A percentile compares a stretch with the other conserved stretches of the same genome.
Conservation (phyloP, 2,797 vertebrate genomes). For the Coilia nasus region DNA sequence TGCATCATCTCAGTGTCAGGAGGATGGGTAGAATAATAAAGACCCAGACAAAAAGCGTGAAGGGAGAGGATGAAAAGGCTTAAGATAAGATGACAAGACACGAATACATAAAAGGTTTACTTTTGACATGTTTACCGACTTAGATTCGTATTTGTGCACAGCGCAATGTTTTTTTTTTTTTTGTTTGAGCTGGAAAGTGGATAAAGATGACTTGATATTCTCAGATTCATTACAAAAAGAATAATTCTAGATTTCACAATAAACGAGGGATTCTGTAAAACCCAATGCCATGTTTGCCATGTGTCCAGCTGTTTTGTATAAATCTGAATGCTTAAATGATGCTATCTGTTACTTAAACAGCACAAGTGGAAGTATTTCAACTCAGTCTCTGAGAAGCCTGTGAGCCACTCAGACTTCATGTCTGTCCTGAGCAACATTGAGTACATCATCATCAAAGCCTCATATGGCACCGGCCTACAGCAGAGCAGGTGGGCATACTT, state of each 20-base stretch:
- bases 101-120: not conserved
- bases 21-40: not conserved
- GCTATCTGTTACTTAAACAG: conserved; percentile 63
- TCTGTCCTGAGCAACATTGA: conserved; percentile 85
- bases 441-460: conserved; percentile 89
- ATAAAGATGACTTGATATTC: not conserved
- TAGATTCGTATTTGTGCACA: not conserved
- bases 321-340: too few species aligned
- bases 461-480: conserved; percentile 84
- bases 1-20: conserved; percentile 1
- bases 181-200: not conserved
- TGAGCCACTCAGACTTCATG: conserved; percentile 87
- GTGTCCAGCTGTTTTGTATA: too few species aligned
- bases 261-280: too few species aligned
- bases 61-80: not conserved
- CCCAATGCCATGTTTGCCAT: too few species aligned
- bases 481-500: conserved; percentile 85
- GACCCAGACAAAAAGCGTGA: not conserved
- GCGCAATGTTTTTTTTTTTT: not conserved
- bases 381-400: conserved; percentile 83
- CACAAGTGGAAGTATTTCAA: conserved; percentile 92
- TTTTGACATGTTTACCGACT: not conserved
- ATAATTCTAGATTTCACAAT: too few species aligned
- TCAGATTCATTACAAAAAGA: too few species aligned
- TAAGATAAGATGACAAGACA: not conserved